Conservation (phyloP, 2,888 invertebrate species). For the Galeruca laticollis region DNA sequence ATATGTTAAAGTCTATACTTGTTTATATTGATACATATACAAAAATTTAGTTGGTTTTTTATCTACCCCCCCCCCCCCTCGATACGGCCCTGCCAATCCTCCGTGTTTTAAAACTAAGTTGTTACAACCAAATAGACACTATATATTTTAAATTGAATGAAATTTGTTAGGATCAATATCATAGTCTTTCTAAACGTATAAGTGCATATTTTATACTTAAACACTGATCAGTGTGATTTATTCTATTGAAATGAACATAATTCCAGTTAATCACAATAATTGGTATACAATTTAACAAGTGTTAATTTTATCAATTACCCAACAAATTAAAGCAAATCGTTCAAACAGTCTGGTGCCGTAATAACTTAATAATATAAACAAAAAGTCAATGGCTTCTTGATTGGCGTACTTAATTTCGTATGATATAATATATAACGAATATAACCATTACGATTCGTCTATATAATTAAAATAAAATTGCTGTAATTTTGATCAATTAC, state of each 20-base stretch:
- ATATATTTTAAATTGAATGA: not conserved
- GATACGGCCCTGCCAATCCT: too few relatives aligned
- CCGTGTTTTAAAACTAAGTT: too few relatives aligned
- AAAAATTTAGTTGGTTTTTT: too few relatives aligned
- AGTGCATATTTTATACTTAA: conserved; percentile 21
- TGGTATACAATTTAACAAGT: conserved; percentile 48
- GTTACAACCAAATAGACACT: too few relatives aligned
- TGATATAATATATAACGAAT: conserved; percentile 61
- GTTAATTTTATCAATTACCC: conserved; percentile 52
- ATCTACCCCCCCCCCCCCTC: too few relatives aligned
- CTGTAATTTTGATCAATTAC: conserved; percentile 66
- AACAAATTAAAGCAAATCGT: conserved; percentile 50
- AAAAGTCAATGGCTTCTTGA: conserved; percentile 62
- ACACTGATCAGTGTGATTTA: conserved; percentile 23
- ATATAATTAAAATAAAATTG: conserved; percentile 65
- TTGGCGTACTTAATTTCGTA: conserved; percentile 62
- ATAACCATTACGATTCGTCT: conserved; percentile 56
- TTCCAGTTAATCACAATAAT: conserved; percentile 49
- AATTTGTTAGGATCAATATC: not conserved
- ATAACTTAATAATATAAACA: conserved; percentile 61
- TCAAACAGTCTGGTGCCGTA: conserved; percentile 38
- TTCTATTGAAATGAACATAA: conserved; percentile 46
- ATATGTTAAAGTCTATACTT: too few relatives aligned
- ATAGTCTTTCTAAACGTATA: not conserved
- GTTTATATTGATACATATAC: too few relatives aligned